Evolutionary conservation across 2,888 invertebrate genomes (phyloP), one percentile per base, ranked within the genome.

Genomic region (Leucoptera coffeella): DNA sequence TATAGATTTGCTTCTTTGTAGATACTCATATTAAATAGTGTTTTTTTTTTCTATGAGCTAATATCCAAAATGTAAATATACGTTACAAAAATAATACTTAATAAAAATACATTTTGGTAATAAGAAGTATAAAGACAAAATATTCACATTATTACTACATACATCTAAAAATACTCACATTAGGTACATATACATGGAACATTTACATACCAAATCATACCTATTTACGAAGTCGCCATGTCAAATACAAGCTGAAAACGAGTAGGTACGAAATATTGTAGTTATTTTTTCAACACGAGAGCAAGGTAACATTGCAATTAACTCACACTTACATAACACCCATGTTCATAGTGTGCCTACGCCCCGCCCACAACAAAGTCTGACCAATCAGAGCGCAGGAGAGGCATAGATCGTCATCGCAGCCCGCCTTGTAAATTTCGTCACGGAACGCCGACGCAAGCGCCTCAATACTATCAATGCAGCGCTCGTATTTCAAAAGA

Each of bases 391-490:
- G 38, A 35, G 45, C 32, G 38, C 47, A 43, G 35, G 39, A 53
- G 48, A 49, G 54, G 57, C 57, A 59, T 59, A 69, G 69, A 67
- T 67, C 67, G 64, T 46, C 43, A 48, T 55, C 51, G 55, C 55
- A 60, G 53, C 64, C 67, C 69, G 67, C 69, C 69, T 69, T 55
- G 45, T 54, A 52, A 58, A 64, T 57, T 64, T 64, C 61, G 65
- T 64, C 60, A 67, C 57, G 64, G 59, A 59, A 56, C 57, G 47
- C 45, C 69, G 58, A 67, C 69, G 67, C 69, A 54, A 64, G 69
- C 69, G 69, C 69, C 67, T 64, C 67, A 64, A 67, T 67, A 64
- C 61, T 57, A 64, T 65, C 58, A 60, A 58, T 48, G 45, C 50
- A 48, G 49, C 57, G 56, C 51, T 60, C 53, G 41, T 57, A 54